phyloP scores from a whole-genome alignment of 2,888 invertebrate genomes.

The Spilarctia lutea region DNA sequence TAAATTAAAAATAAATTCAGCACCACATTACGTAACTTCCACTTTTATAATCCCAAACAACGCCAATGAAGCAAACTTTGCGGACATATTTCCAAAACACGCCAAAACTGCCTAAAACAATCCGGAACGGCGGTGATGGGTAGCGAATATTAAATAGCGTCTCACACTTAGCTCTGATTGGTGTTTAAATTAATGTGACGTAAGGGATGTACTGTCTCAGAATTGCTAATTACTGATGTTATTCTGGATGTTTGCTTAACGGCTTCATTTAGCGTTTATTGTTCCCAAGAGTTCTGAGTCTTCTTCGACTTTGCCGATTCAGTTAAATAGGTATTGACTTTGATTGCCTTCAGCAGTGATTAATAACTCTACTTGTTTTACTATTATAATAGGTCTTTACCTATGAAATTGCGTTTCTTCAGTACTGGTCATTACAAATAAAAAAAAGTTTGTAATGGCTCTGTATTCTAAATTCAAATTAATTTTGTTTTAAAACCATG shows the following conservation, averaged over 20 bases:
- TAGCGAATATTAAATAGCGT: slow-evolving; percentile 53
- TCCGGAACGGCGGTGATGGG: not conserved
- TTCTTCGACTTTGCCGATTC: not conserved
- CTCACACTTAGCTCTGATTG: slow-evolving; percentile 51
- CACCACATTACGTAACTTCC: slow-evolving; percentile 16
- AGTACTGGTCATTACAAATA: too few relatives aligned
- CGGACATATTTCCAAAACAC: slow-evolving; percentile 17
- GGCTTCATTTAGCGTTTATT: slow-evolving; percentile 18
- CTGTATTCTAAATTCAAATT: too few relatives aligned
- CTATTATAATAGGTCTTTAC: too few relatives aligned
- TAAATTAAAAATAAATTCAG: slow-evolving; percentile 3
- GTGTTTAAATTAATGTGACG: slow-evolving; percentile 41
- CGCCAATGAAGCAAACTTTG: slow-evolving; percentile 13
- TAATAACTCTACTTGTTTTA: not conserved
- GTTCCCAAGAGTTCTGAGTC: slow-evolving; percentile 20
- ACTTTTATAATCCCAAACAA: slow-evolving; percentile 26
- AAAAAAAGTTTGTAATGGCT: too few relatives aligned
- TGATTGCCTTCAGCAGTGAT: not conserved
- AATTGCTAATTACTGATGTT: slow-evolving; percentile 11
- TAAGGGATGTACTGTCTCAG: slow-evolving; percentile 10
- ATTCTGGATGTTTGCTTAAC: slow-evolving; percentile 6
- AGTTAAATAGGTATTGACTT: not conserved
- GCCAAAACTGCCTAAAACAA: slow-evolving; percentile 12
- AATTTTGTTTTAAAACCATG: too few relatives aligned
- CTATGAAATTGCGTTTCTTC: too few relatives aligned